Conservation (phyloP, 2,113 vertebrate genomes). For the Pristiophorus japonicus region DNA sequence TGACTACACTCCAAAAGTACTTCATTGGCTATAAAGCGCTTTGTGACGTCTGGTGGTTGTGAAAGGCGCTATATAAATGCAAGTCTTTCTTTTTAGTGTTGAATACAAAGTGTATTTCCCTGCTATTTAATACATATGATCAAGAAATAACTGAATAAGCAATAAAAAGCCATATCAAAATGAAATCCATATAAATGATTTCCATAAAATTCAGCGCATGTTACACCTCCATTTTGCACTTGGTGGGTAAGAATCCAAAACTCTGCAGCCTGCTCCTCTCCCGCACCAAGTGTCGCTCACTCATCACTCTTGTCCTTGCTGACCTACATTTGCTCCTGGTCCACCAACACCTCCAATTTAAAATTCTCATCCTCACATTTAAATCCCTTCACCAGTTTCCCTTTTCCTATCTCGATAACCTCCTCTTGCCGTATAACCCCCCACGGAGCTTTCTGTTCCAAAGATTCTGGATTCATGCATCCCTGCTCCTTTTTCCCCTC, state of each 20-base stretch:
- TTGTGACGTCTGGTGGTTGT: too few species aligned
- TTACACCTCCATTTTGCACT: background rate
- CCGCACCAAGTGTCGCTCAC: background rate
- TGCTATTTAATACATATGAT: background rate
- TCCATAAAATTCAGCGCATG: background rate
- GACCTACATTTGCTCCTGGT: background rate
- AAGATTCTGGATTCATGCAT: background rate
- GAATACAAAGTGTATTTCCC: too few species aligned
- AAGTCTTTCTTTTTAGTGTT: too few species aligned
- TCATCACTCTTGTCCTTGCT: background rate
- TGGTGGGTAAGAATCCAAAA: background rate
- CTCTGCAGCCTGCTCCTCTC: background rate
- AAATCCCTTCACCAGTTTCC: background rate
- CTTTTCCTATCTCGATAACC: background rate
- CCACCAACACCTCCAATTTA: too few species aligned
- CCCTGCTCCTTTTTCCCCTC: background rate
- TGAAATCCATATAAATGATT: background rate
- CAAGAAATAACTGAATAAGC: background rate
- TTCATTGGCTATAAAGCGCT: too few species aligned
- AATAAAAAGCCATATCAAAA: background rate
- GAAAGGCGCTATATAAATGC: too few species aligned
- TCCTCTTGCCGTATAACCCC: background rate
- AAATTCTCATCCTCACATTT: too few species aligned
- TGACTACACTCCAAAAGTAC: too few species aligned
- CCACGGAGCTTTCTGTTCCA: background rate